Evolutionary conservation across 2,113 vertebrate species (phyloP), one percentile per base, ranked within the genome.

Genomic region (Papio anubis): DNA sequence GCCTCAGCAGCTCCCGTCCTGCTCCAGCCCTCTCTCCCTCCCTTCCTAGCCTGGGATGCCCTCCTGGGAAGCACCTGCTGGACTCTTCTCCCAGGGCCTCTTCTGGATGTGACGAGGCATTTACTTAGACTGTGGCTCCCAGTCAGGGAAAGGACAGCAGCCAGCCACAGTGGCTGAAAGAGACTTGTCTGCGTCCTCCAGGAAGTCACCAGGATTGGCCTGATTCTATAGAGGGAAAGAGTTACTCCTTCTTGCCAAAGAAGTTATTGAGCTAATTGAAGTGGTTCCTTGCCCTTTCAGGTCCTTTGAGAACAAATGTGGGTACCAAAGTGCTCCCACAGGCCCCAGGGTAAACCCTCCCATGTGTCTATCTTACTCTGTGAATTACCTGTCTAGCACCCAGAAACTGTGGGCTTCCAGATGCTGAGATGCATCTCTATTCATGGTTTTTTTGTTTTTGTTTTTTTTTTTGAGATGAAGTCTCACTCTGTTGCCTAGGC

Each of bases 391-490:
- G 25, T 35, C 81, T 45, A 7, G 45, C 9, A 27, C 14, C 35
- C 16, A 3, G 16, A n/a, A 45, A 12, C 18, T 83, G 21, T 11
- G 75, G 21, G 32, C 6, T 27, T 66, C 73, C 20, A 45, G 27
- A 13, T 0, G 1, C 16, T 18, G 43, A 10, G 2, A 32, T 3
- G 4, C 8, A 64, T 14, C 61, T 30, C 61, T 32, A 32, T 6
- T 32, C 27, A 64, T 64, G 12, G 13, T 50, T 50, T 50, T 14
- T 25, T 21, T 8, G 11, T 25, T 25, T 10, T 61, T 61, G 0
- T 12, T 27, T 61, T 61, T 11, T 13, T 30, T 64, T 64, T 64
- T 64, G 2, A 64, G 27, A 32, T 64, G 27, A 30, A 64, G 12
- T 64, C 61, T 64, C 13, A 12, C 61, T 64, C 61, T 64, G 61